Base-by-base conservation (phyloP, 2,888 invertebrate species). In the Troilus luridus region DNA sequence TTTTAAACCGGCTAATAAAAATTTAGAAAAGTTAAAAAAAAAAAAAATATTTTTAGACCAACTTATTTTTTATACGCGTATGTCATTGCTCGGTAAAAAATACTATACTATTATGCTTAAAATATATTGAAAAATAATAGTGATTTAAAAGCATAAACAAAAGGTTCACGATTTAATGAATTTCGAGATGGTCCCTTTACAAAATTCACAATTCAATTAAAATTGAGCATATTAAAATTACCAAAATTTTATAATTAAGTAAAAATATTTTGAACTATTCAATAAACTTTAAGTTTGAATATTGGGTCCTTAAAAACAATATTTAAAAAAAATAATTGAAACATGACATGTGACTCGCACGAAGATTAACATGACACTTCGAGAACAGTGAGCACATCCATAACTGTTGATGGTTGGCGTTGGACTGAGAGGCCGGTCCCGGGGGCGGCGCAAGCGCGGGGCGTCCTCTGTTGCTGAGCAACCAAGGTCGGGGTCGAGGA, bases 351-450 rank as follows among this genome's bases (percentile, higher is more conserved):
- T 19, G 17, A 77, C 17, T 8, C 17, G 7, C 17, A 41, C 72
- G 17, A 77, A 41, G 72, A 77, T 77, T 9, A 77, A 41, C 27
- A 19, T 7, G 5, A 19, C 72, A 77, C 27, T 8, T 41, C 17
- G 7, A 27, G 41, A 12, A 41, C 14, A 77, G 17, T 7, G 41
- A 19, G 41, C 27, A 77, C 27, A 8, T 41, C 72, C 9, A 2
- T 17, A 41, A 0, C 17, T 12, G 72, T 7, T 85, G 58, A n/a
- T n/a, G 56, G 54, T n/a, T 56, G 94, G 94, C 93, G 93, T 94
- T 94, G 94, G 94, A 94, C 90, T 94, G 94, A 93, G 94, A 93
- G 94, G 72, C n/a, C 89, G 89, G 56, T 81, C 88, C 77, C 21
- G 67, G 90, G 72, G 64, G 64, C 60, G 88, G 90, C 62, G 56